Evolutionary conservation across 2,888 invertebrate species (phyloP), one percentile per base, ranked within the genome.

Genomic region (Cryptus viduatorius): DNA sequence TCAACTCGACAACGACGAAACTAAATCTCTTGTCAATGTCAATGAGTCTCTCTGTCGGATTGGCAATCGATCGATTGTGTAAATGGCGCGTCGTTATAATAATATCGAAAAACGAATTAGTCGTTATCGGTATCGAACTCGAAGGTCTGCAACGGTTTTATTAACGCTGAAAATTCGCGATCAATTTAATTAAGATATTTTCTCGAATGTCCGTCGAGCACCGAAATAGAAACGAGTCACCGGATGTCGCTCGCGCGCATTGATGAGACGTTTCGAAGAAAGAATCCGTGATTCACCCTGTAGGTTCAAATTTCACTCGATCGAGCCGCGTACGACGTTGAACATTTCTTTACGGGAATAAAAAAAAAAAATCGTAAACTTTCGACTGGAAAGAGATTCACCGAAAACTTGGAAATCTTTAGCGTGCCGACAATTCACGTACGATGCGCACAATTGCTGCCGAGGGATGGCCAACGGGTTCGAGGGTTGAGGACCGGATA

Each of bases 401-500:
- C 10, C 67, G 8, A 16, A 19, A 24, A 24, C 71, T 16, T 24
- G 56, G 37, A 42, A 19, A 14, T 53, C 53, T 71, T 19, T 53
- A 12, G 42, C 71, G 53, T 42, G 42, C 42, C 42, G 19, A 71
- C 37, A 37, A 37, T 71, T 31, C 71, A 37, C 42, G 31, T 59
- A 68, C 68, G 61, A 50, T 24, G 64, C 72, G 72, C 72, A 53
- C 67, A 72, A 78, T 82, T 73, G 72, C 67, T 42, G 72, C 19
- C 67, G 78, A 77, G 78, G 67, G 78, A 78, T 67, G 67, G 19
- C 67, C 82, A 72, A 67, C 73, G 67, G 67, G 61, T 82, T 82
- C 82, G 68, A 79, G 82, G 68, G 82, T 68, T 72, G 68, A 61
- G 73, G 61, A 68, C 82, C 78, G 78, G 82, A 82, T 82, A 82